phyloP scores from a whole-genome alignment of 2,888 invertebrate genomes.

The Pemphredon lugubris region DNA sequence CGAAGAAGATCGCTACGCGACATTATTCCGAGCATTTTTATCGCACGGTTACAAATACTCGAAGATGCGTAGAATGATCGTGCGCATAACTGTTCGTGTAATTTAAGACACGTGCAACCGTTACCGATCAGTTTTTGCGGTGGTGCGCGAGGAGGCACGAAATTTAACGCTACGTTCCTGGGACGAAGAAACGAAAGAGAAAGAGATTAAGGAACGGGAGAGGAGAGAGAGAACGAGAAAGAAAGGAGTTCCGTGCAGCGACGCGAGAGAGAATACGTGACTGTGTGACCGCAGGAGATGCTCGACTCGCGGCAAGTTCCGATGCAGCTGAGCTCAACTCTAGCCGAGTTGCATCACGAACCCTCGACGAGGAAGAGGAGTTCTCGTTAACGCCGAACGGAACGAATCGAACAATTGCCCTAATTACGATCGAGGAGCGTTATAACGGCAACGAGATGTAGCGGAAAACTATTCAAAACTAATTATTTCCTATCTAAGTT shows the following conservation, averaged over 20 bases:
- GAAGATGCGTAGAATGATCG: constrained; percentile 27
- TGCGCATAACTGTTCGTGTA: constrained; percentile 39
- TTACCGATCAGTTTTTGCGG: constrained; percentile 46
- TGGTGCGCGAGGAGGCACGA: constrained; percentile 27
- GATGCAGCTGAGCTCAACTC: constrained; percentile 34
- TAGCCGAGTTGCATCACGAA: too few species aligned
- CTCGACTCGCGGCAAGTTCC: constrained; percentile 68
- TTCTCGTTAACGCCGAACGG: too few species aligned
- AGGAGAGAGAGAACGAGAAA: constrained; percentile 35
- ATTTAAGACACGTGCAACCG: constrained; percentile 46
- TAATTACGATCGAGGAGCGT: too few species aligned
- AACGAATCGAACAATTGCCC: too few species aligned
- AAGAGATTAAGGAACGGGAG: constrained; percentile 21
- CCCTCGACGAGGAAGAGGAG: too few species aligned
- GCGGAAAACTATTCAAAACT: too few species aligned
- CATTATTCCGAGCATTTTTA: not conserved
- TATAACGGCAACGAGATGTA: too few species aligned
- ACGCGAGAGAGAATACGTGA: constrained; percentile 66
- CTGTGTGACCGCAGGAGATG: constrained; percentile 70
- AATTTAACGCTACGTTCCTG: constrained; percentile 45
- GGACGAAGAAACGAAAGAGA: constrained; percentile 5
- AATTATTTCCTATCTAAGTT: too few species aligned
- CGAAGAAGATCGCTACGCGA: not conserved
- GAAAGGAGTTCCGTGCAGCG: constrained; percentile 36
- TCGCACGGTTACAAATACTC: too few species aligned